phyloP scores from a whole-genome alignment of 53 echinoderm and acorn worm species.

The Temnopleurus reevesii region DNA sequence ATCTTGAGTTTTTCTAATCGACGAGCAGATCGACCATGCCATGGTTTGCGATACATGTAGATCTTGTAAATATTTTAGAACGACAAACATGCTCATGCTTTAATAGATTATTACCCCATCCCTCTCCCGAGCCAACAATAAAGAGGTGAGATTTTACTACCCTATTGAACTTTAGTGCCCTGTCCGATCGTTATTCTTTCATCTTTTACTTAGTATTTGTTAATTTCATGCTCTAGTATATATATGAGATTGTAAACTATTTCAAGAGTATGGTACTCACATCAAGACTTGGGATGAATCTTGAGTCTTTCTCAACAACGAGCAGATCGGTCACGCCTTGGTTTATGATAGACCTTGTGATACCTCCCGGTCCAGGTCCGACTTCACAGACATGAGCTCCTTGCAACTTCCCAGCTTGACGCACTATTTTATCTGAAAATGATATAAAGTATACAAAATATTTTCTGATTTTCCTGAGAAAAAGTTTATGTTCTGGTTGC shows the following conservation, averaged over 20 bases:
- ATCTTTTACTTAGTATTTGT: too few species aligned
- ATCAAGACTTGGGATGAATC: constrained; percentile 87
- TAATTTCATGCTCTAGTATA: too few species aligned
- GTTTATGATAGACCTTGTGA: constrained; percentile 89
- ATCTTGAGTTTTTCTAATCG: constrained; percentile 86
- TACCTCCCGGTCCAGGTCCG: constrained; percentile 93
- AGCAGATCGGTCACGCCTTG: constrained; percentile 73
- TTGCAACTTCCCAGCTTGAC: constrained; percentile 79
- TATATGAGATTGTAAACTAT: too few species aligned
- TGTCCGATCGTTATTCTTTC: too few species aligned
- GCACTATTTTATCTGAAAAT: constrained; percentile 81
- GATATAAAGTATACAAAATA: not conserved
- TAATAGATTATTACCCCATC: too few species aligned
- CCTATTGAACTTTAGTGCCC: too few species aligned
- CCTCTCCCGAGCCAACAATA: too few species aligned
- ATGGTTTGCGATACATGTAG: constrained; percentile 77
- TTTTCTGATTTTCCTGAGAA: too few species aligned
- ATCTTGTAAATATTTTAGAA: too few species aligned
- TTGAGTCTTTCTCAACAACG: constrained; percentile 88
- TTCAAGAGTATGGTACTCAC: constrained; percentile 60
- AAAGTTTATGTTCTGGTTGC: too few species aligned
- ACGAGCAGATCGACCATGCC: constrained; percentile 76
- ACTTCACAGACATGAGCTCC: constrained; percentile 88
- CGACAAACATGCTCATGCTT: too few species aligned
- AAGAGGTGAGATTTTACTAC: too few species aligned